phyloP scores from a whole-genome alignment of 1,140 invertebrate species.

The Dreissena polymorpha region DNA sequence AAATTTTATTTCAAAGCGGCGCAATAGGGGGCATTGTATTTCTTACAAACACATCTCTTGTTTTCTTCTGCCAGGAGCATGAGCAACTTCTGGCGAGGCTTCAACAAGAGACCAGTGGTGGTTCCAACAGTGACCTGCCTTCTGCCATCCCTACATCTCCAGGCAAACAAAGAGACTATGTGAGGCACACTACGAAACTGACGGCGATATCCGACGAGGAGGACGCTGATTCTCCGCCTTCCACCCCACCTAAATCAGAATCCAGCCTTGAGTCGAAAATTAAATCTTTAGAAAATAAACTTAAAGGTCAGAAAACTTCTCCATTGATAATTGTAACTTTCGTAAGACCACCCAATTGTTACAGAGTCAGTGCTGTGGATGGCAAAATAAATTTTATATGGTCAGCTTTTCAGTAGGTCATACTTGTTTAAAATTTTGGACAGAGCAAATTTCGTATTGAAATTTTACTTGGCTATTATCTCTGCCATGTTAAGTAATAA shows the following conservation, averaged over 20 bases:
- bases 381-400: no score
- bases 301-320: slow-evolving; percentile 12
- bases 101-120: slow-evolving; percentile 18
- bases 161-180: slow-evolving; percentile 58
- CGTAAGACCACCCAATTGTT: no score
- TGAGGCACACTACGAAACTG: slow-evolving; percentile 54
- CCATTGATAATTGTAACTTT: no score
- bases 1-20: no score
- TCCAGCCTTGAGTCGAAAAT: slow-evolving; percentile 44
- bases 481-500: no score
- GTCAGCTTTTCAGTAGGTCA: no score
- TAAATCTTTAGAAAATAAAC: slow-evolving; percentile 42
- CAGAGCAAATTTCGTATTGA: no score
- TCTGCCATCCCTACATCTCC: neutral
- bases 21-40: no score
- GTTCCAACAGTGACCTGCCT: neutral
- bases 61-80: slow-evolving; percentile 16
- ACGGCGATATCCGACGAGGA: slow-evolving; percentile 64
- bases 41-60: no score
- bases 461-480: no score
- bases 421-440: no score
- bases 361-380: no score
- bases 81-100: slow-evolving; percentile 30
- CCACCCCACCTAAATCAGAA: slow-evolving; percentile 9
- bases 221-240: neutral